Evolutionary conservation across 2,888 invertebrate species (phyloP).

Genomic region (Drepana falcataria): DNA sequence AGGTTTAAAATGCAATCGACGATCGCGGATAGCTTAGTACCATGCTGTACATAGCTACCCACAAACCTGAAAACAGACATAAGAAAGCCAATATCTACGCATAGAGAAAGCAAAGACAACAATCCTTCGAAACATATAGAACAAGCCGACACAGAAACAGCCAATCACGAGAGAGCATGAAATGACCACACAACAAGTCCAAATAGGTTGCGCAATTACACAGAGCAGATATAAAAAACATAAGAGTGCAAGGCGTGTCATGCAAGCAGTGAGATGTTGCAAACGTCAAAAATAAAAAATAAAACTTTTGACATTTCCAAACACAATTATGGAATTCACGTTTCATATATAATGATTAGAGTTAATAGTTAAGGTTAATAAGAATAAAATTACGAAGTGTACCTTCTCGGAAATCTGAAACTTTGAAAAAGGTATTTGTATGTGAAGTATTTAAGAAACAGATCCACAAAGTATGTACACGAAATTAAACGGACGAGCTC

Average conservation of each 20-base stretch:
- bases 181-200: constrained; percentile 63
- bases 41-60: constrained; percentile 13
- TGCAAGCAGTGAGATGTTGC: constrained; percentile 55
- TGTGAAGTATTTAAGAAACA: constrained; percentile 36
- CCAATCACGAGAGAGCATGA: constrained; percentile 54
- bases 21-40: constrained; percentile 11
- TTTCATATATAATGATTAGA: constrained; percentile 61
- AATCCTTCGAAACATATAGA: constrained; percentile 34
- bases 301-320: constrained; percentile 3
- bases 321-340: constrained; percentile 49
- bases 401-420: constrained; percentile 68
- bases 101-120: constrained; percentile 55
- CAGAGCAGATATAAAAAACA: constrained; percentile 31
- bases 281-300: constrained; percentile 37
- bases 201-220: constrained; percentile 42
- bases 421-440: constrained; percentile 59
- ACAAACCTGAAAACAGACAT: constrained; percentile 30
- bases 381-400: constrained; percentile 51
- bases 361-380: constrained; percentile 55
- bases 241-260: constrained; percentile 38
- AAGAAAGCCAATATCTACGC: constrained; percentile 46
- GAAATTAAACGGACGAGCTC: constrained; percentile 39
- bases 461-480: constrained; percentile 40
- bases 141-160: constrained; percentile 48
- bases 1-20: constrained; percentile 7